These are phyloP conservation scores for Leptopilina syphax DNA, from an alignment of 2,888 invertebrate genomes.

Conservation along the genomic window DNA sequence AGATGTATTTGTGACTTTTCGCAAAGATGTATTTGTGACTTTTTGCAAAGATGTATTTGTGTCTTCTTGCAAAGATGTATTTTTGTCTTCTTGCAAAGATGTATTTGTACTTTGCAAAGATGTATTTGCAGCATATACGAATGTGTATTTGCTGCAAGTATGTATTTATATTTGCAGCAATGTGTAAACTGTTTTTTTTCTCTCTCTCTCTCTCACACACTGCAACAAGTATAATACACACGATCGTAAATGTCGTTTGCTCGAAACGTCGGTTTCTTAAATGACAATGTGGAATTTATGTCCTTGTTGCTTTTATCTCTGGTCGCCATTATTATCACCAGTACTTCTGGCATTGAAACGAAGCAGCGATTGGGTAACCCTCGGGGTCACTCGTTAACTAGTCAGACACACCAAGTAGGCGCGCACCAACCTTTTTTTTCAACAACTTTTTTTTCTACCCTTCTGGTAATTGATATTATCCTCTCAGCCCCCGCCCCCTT, in stretches of 20 bases:
- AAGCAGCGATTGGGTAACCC: conserved; percentile 45
- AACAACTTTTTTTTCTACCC: background rate
- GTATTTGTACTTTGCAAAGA: too few relatives aligned
- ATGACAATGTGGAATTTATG: conserved; percentile 61
- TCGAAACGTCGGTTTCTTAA: conserved; percentile 57
- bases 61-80: too few relatives aligned
- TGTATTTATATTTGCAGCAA: conserved; percentile 25
- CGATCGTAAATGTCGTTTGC: conserved; percentile 58
- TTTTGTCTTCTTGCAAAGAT: too few relatives aligned
- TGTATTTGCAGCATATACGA: too few relatives aligned
- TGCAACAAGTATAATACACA: conserved; percentile 42
- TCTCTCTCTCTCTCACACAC: too few relatives aligned
- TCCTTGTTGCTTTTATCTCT: conserved; percentile 58
- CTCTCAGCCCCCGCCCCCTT: too few relatives aligned
- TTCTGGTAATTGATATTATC: conserved; percentile 35
- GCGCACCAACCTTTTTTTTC: conserved; percentile 13
- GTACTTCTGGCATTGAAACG: conserved; percentile 35
- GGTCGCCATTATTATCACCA: conserved; percentile 48
- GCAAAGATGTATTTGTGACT: too few relatives aligned
- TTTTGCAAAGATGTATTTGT: too few relatives aligned
- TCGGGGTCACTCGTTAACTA: conserved; percentile 40
- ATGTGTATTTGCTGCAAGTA: background rate
- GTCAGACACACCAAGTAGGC: background rate
- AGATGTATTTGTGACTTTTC: too few relatives aligned
- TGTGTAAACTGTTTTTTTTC: background rate